Evolutionary conservation across 1,140 invertebrate species (phyloP).

Genomic region (Bombus terrestris): DNA sequence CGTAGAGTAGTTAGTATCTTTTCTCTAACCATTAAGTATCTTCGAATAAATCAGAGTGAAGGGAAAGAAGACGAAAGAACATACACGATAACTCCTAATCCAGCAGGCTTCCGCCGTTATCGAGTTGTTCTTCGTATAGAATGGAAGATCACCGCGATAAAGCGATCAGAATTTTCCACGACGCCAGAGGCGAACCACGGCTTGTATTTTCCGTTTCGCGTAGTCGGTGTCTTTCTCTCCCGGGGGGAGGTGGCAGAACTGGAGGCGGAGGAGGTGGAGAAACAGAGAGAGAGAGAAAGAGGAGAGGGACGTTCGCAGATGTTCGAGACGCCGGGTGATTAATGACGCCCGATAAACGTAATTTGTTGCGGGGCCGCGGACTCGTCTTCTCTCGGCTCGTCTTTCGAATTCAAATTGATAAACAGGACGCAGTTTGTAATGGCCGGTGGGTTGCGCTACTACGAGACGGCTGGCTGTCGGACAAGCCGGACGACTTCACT

Average conservation of each 20-base stretch:
- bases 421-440: slow-evolving; percentile 70
- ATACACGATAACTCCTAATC: not conserved
- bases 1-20: not conserved
- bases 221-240: not conserved
- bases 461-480: slow-evolving; percentile 49
- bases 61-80: not conserved
- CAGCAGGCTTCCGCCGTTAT: not conserved
- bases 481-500: slow-evolving; percentile 74
- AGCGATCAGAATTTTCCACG: slow-evolving; percentile 33
- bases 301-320: slow-evolving; percentile 56
- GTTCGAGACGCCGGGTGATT: slow-evolving; percentile 67
- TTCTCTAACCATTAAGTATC: not conserved
- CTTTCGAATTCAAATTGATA: slow-evolving; percentile 73
- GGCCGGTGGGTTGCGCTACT: slow-evolving; percentile 35
- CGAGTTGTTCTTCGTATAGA: not conserved
- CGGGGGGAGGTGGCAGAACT: not conserved
- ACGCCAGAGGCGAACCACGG: not conserved
- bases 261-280: not conserved
- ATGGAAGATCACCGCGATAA: slow-evolving; percentile 3
- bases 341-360: slow-evolving; percentile 69
- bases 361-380: slow-evolving; percentile 66
- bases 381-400: slow-evolving; percentile 63
- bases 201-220: slow-evolving; percentile 48
- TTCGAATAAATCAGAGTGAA: not conserved
- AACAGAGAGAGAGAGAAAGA: not conserved